Evolutionary conservation across 1,140 invertebrate genomes (phyloP), one percentile per base, ranked within the genome.

Genomic region (Drosophila biarmipes): DNA sequence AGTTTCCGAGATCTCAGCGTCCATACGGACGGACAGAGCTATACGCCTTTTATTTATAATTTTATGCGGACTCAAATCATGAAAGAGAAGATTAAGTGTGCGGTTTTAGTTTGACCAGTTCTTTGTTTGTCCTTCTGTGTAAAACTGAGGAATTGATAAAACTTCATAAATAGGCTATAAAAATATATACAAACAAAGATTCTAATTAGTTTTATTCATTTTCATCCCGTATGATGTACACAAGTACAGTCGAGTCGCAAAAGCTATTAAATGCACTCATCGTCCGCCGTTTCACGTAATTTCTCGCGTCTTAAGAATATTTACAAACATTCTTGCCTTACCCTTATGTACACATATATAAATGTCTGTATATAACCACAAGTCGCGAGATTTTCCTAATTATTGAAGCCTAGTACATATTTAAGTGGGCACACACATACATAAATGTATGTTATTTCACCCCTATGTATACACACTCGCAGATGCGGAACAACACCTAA

Each of bases 361-460:
- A 53, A 53, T 17, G 31, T 64, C 38, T 5, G 11, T 31, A 17
- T 7, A 14, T 37, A 55, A 68, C 45, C 67, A 53, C 66, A 69
- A 35, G 24, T 55, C 73, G 73, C 73, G 73, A 58, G 42, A 67
- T 66, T 76, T 49, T 56, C 42, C 73, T 76, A 56, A 76, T 76
- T 76, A 76, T 59, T 27, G 21, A 51, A 19, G 45, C 15, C 19
- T 24, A 37, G 37, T 54, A 59, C 71, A 67, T 52, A 49, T 37
- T 42, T 27, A 21, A 56, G 31, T 35, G 19, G 37, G 19, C n/a
- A 49, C 24, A 31, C 29, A 29, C 54, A 48, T 15, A 31, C 24
- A n/a, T 3, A 7, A 2, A 24, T 49, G 27, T 57, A 53, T 17
- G 31, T 35, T 38, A 31, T 49, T 43, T 72, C 61, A 42, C 29